Percentiles rank a stretch among this genome's conserved stretches.
Evolutionary conservation across 2,888 invertebrate genomes (phyloP).

Genomic region (Tetheella fluctuosa): DNA sequence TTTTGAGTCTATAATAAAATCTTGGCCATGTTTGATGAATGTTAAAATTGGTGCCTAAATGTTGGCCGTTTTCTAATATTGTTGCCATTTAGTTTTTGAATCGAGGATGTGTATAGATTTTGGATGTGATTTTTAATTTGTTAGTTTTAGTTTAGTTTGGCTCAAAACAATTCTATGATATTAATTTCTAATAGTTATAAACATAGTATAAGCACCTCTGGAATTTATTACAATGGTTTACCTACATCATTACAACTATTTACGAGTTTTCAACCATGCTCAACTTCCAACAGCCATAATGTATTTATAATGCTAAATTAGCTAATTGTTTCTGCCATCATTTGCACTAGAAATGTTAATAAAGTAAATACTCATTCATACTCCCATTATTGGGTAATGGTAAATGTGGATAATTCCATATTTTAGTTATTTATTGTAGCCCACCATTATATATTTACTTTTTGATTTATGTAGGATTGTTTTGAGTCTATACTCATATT

Average conservation of each 20-base stretch:
- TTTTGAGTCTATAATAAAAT: constrained; percentile 5
- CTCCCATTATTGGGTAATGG: neutral
- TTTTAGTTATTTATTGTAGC: neutral
- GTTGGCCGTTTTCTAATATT: neutral
- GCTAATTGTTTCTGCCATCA: neutral
- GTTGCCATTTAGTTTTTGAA: neutral
- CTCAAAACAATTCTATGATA: constrained; percentile 2
- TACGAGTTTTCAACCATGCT: neutral
- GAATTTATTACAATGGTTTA: no score
- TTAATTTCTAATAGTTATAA: neutral
- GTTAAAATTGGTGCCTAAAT: neutral
- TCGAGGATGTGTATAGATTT: neutral
- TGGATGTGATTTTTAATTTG: constrained; percentile 1
- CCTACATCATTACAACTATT: no score
- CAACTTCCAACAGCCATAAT: neutral
- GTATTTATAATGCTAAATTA: neutral
- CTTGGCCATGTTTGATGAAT: neutral
- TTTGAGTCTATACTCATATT: constrained; percentile 9
- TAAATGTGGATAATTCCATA: neutral
- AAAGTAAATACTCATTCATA: neutral
- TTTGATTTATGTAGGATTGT: neutral
- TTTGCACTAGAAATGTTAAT: neutral
- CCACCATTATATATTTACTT: neutral
- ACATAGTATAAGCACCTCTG: neutral
- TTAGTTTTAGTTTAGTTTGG: constrained; percentile 2